A percentile compares a stretch with the other conserved stretches of the same genome.
Evolutionary conservation across 2,113 vertebrate species (phyloP).

Genomic region (Phycodurus eques): DNA sequence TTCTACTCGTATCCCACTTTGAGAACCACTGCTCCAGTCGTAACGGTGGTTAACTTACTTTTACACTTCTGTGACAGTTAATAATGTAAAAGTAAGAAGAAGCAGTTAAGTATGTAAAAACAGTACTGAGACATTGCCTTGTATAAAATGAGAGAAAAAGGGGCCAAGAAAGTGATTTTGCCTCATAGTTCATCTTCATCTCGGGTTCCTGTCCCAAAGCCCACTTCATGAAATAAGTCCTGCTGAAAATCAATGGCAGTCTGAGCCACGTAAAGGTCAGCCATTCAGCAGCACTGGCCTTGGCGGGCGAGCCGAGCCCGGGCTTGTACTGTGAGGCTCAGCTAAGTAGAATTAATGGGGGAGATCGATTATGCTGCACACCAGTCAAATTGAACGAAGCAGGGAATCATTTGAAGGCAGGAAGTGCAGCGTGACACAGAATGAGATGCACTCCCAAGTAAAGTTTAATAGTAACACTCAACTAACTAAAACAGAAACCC

Average conservation of each 20-base stretch:
- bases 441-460: slow-evolving; percentile 59
- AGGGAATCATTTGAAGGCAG: slow-evolving; percentile 72
- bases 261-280: slow-evolving; percentile 78
- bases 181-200: slow-evolving; percentile 82
- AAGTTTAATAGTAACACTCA: slow-evolving; percentile 48
- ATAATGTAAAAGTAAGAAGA: too few species aligned
- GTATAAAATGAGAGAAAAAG: slow-evolving; percentile 39
- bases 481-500: slow-evolving; percentile 50
- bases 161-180: slow-evolving; percentile 69
- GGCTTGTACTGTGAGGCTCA: slow-evolving; percentile 70
- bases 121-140: neutral
- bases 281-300: slow-evolving; percentile 71
- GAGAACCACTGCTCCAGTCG: too few species aligned
- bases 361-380: slow-evolving; percentile 75
- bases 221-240: slow-evolving; percentile 80
- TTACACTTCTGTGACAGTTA: neutral
- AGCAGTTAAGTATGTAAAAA: neutral
- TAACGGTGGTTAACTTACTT: neutral
- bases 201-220: slow-evolving; percentile 71
- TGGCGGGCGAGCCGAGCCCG: slow-evolving; percentile 69
- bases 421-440: slow-evolving; percentile 59
- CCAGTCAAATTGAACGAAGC: slow-evolving; percentile 74
- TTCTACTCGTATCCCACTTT: too few species aligned
- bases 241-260: slow-evolving; percentile 79
- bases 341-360: slow-evolving; percentile 80